Evolutionary conservation across 1,140 invertebrate species (phyloP), one percentile per base, ranked within the genome.

Genomic region (Apis mellifera): DNA sequence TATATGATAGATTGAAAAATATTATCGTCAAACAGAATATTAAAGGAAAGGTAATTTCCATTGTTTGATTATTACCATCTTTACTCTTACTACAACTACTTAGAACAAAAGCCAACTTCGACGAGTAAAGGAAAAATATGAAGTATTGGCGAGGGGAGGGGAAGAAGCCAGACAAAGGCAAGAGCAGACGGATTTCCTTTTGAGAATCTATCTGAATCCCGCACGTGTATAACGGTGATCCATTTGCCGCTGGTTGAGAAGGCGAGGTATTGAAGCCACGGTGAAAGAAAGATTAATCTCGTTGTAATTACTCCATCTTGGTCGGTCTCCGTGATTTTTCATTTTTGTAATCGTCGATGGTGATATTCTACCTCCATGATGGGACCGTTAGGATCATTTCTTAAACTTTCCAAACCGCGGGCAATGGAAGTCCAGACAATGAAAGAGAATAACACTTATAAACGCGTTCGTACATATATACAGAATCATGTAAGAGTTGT

Each of bases 171-270:
- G 12, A 54, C 54, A 81, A 68, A 80, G 19, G 70, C 52, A 26
- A 50, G n/a, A 50, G n/a, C 23, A 64, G 60, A n/a, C 19, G 9
- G 71, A 66, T 55, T 76, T 68, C 71, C 57, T 75, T 81, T 76
- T 76, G 21, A 57, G 55, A 82, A 60, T 48, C 32, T 64, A 80
- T 80, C 62, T 11, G 23, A 19, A 42, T 69, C 52, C 52, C 32
- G 54, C 68, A 57, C 71, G 76, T 83, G 82, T 69, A 64, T 80
- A 88, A 71, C 60, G 54, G 68, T 84, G 82, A 88, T 87, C 84
- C 76, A 77, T 89, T 90, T 74, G 84, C 85, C 55, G 76, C 86
- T 90, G 84, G 87, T 90, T 90, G 90, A 88, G 73, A 77, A 79
- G 85, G 83, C 74, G 4, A 42, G 32, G 69, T 82, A 81, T 90